These are phyloP conservation scores for Allacma fusca DNA, from an alignment of 2,888 invertebrate genomes.

Conservation along the genomic window DNA sequence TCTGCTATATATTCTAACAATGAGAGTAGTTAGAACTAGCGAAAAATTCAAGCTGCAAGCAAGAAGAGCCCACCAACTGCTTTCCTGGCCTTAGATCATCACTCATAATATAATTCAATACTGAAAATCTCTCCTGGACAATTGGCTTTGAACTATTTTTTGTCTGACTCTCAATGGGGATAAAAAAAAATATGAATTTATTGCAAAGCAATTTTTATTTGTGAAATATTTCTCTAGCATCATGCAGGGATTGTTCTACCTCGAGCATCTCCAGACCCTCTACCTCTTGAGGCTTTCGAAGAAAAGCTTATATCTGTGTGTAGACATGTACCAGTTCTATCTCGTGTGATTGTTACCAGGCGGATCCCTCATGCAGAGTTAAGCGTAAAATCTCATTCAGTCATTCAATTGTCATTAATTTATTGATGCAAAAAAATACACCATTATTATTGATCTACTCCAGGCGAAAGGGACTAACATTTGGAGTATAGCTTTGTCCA, in stretches of 20 bases:
- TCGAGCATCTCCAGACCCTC: background rate
- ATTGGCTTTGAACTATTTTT: constrained; percentile 27
- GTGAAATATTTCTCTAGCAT: background rate
- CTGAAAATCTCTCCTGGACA: constrained; percentile 3
- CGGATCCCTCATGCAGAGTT: constrained; percentile 33
- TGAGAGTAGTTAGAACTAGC: too few species aligned
- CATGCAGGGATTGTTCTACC: background rate
- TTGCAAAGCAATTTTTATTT: constrained; percentile 39
- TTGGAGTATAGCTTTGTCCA: constrained; percentile 19
- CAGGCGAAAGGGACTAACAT: background rate
- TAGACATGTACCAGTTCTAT: background rate
- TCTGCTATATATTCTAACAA: too few species aligned
- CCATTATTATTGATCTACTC: constrained; percentile 20
- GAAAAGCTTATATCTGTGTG: background rate
- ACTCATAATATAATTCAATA: constrained; percentile 31
- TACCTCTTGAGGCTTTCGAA: too few species aligned
- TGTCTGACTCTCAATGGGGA: background rate
- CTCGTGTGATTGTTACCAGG: constrained; percentile 18
- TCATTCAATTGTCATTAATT: constrained; percentile 26
- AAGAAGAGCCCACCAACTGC: constrained; percentile 38
- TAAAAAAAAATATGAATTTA: constrained; percentile 32
- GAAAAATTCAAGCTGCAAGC: background rate
- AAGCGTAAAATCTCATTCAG: constrained; percentile 29
- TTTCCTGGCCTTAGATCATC: constrained; percentile 34
- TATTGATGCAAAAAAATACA: background rate